Evolutionary conservation across 2,113 vertebrate species (phyloP).

Genomic region (Tiliqua scincoides): DNA sequence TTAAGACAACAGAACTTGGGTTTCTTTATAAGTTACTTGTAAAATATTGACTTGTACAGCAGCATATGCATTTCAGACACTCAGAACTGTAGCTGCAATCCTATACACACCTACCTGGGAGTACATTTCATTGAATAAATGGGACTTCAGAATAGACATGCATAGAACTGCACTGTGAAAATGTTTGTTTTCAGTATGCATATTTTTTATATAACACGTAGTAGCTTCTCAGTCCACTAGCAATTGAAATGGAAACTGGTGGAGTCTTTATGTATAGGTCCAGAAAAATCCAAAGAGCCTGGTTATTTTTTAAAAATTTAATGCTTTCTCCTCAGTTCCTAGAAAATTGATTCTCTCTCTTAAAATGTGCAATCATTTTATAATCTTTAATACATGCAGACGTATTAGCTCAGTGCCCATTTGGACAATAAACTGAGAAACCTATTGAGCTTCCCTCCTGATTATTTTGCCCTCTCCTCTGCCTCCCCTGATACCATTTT

Average conservation of each 20-base stretch:
- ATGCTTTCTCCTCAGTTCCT: background rate
- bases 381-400: background rate
- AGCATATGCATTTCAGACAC: background rate
- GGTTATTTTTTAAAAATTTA: background rate
- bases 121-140: too few species aligned
- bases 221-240: background rate
- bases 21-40: background rate
- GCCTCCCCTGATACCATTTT: background rate
- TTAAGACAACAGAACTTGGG: background rate
- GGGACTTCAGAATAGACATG: too few species aligned
- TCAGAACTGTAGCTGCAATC: background rate
- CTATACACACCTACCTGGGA: too few species aligned
- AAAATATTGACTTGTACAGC: background rate
- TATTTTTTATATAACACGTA: too few species aligned
- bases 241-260: background rate
- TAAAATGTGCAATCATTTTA: background rate
- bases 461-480: background rate
- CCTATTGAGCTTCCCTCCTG: background rate
- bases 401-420: background rate
- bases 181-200: too few species aligned
- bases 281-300: background rate
- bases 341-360: background rate
- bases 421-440: background rate
- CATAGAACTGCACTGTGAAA: background rate
- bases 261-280: background rate